A percentile compares a stretch with the other conserved stretches of the same genome.
phyloP scores from a whole-genome alignment of 1,140 invertebrate species.

The Nymphalis io region DNA sequence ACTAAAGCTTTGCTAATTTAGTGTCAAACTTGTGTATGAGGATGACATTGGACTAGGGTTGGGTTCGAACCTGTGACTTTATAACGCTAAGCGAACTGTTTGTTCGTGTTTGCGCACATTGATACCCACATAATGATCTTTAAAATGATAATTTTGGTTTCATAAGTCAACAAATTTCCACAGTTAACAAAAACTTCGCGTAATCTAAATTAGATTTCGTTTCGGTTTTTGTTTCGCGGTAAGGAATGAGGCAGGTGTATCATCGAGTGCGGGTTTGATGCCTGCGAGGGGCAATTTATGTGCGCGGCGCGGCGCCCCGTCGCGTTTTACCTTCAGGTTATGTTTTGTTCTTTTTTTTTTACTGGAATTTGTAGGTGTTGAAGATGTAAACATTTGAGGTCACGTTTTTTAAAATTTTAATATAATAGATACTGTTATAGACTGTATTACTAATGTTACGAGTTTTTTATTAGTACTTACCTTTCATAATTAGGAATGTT shows the following conservation, averaged over 20 bases:
- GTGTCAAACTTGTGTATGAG: too few species aligned
- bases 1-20: too few species aligned
- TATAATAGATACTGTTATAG: neutral
- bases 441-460: neutral
- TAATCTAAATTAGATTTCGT: slow-evolving; percentile 14
- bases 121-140: too few species aligned
- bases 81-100: too few species aligned
- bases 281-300: slow-evolving; percentile 37
- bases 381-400: slow-evolving; percentile 33
- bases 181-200: slow-evolving; percentile 3
- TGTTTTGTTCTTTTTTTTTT: slow-evolving; percentile 22
- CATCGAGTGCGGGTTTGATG: slow-evolving; percentile 29
- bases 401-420: slow-evolving; percentile 11
- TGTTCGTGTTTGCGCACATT: too few species aligned
- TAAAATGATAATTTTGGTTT: too few species aligned
- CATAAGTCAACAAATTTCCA: neutral
- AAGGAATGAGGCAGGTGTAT: slow-evolving; percentile 32
- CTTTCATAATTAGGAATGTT: too few species aligned
- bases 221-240: slow-evolving; percentile 32
- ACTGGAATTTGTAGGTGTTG: slow-evolving; percentile 35
- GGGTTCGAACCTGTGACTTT: too few species aligned
- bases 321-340: slow-evolving; percentile 17
- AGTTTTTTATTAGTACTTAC: too few species aligned
- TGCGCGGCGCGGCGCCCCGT: slow-evolving; percentile 28
- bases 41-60: too few species aligned